Conservation (phyloP, 2,888 invertebrate genomes). For the Lepetodrilus schrolli region DNA sequence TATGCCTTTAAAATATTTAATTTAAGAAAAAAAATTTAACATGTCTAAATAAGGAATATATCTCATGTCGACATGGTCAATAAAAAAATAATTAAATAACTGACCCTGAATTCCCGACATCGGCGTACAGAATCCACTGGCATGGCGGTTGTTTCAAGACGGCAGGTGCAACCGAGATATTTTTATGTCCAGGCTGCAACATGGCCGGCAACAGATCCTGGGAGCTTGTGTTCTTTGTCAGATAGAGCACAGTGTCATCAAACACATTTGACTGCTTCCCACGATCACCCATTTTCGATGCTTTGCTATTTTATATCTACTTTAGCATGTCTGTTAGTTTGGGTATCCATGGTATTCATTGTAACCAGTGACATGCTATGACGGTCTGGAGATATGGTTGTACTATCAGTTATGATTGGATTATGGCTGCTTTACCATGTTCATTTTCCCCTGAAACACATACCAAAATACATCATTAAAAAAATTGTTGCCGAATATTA, state of each 20-base stretch:
- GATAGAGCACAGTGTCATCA: not conserved
- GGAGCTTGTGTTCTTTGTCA: not conserved
- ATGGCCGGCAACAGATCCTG: not conserved
- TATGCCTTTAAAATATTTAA: too few relatives aligned
- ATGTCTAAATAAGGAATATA: too few relatives aligned
- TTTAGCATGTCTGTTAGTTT: too few relatives aligned
- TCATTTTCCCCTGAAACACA: too few relatives aligned
- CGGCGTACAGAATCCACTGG: conserved; percentile 63
- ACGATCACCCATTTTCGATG: not conserved
- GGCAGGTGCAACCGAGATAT: conserved; percentile 28
- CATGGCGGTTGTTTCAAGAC: conserved; percentile 53
- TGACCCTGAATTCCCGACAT: conserved; percentile 57
- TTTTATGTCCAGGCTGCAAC: not conserved
- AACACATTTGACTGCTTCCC: not conserved
- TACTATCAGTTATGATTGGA: too few relatives aligned
- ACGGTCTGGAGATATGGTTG: too few relatives aligned
- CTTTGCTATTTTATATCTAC: not conserved
- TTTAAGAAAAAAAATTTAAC: too few relatives aligned
- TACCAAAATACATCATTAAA: too few relatives aligned
- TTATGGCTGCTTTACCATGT: too few relatives aligned
- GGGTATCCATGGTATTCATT: too few relatives aligned
- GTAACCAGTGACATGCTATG: too few relatives aligned
- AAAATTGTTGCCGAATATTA: too few relatives aligned
- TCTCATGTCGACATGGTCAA: not conserved
- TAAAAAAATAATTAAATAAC: not conserved